Percentiles rank a stretch among this genome's conserved stretches.
Conservation (phyloP, 1,140 invertebrate genomes). For the Pseudomyrmex flavicornis region DNA sequence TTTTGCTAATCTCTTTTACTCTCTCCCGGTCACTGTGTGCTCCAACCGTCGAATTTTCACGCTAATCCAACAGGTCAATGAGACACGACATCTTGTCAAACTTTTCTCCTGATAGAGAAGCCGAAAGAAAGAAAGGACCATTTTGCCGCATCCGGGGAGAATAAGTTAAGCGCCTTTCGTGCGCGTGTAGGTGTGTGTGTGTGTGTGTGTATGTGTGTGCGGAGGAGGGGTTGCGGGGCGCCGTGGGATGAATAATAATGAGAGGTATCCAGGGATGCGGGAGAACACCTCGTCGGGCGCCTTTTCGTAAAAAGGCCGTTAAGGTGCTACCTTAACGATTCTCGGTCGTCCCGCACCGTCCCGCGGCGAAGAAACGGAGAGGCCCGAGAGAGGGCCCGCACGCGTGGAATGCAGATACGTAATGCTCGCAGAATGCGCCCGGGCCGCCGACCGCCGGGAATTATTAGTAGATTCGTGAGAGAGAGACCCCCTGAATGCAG, state of each 20-base stretch:
- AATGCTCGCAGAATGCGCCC: constrained; percentile 80
- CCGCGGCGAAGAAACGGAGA: constrained; percentile 50
- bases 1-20: constrained; percentile 36
- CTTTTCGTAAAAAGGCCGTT: constrained; percentile 76
- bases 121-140: not conserved
- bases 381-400: constrained; percentile 71
- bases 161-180: constrained; percentile 52
- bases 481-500: constrained; percentile 79
- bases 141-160: constrained; percentile 19
- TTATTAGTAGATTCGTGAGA: constrained; percentile 79
- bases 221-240: constrained; percentile 37
- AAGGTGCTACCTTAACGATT: constrained; percentile 77
- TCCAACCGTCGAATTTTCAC: not conserved
- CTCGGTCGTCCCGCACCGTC: constrained; percentile 57
- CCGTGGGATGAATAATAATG: constrained; percentile 81
- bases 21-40: not conserved
- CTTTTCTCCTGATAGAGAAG: constrained; percentile 22
- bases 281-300: constrained; percentile 70
- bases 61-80: constrained; percentile 3
- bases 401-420: constrained; percentile 83
- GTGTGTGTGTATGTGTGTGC: no score
- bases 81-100: constrained; percentile 42
- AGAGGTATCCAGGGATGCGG: constrained; percentile 62
- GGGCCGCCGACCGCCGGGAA: constrained; percentile 73
- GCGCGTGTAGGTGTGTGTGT: constrained; percentile 9